A percentile compares a stretch with the other conserved stretches of the same genome.
Conservation (phyloP, 1,140 invertebrate species). For the Lasaia peninsularis region DNA sequence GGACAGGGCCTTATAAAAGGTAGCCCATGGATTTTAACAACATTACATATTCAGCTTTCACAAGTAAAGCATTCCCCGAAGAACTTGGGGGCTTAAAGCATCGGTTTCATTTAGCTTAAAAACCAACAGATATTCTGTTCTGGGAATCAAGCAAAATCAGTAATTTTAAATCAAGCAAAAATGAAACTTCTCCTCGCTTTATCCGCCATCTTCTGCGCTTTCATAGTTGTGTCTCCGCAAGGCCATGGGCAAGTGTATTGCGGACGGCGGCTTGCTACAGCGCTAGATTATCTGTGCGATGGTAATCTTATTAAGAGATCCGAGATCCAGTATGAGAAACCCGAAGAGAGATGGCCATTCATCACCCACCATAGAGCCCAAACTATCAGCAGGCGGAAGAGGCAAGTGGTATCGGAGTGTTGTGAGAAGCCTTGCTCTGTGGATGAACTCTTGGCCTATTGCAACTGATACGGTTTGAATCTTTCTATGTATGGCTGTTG, state of each 20-base stretch:
- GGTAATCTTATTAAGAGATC: constrained; percentile 21
- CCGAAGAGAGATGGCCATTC: constrained; percentile 21
- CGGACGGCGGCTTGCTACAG: constrained; percentile 19
- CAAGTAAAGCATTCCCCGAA: background rate
- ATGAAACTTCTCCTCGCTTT: background rate
- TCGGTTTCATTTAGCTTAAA: background rate
- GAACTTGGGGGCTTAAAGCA: background rate
- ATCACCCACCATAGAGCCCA: constrained; percentile 23
- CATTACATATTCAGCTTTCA: background rate
- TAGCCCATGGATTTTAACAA: background rate
- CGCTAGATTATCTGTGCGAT: constrained; percentile 20
- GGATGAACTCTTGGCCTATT: constrained; percentile 28
- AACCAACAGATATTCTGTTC: background rate
- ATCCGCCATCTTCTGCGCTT: background rate
- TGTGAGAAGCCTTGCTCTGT: constrained; percentile 32
- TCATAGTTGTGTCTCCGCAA: background rate
- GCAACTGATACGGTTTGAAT: background rate
- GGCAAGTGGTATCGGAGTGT: constrained; percentile 35
- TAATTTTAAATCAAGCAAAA: background rate
- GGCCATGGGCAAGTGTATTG: constrained; percentile 22
- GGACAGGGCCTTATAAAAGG: background rate
- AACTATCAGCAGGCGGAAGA: constrained; percentile 25
- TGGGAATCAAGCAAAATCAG: no score
- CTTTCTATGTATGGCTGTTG: no score
- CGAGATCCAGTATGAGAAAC: background rate